Conservation (phyloP, 2,797 vertebrate species). For the Limosa lapponica region DNA sequence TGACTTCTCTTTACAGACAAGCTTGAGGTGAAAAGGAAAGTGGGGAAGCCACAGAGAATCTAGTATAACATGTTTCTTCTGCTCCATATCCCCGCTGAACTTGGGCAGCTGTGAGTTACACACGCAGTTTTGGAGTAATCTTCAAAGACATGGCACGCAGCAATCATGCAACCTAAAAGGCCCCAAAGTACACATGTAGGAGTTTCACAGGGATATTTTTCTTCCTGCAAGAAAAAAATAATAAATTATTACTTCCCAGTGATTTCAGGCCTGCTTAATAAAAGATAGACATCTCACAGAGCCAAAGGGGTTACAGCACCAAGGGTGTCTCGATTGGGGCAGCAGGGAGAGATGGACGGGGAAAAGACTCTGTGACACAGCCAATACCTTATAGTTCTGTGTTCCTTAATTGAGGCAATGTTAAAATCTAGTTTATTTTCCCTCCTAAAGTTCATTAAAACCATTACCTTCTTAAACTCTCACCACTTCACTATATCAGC, state of each 20-base stretch:
- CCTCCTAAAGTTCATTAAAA: neutral
- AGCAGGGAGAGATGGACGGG: neutral
- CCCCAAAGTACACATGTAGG: neutral
- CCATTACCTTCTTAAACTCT: neutral
- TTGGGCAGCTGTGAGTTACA: neutral
- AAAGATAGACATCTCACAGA: neutral
- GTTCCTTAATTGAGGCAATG: neutral
- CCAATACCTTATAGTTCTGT: neutral
- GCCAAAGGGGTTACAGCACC: neutral
- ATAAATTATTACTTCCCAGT: neutral
- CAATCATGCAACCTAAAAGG: neutral
- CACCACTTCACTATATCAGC: neutral
- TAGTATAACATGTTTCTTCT: neutral
- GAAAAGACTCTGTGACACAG: neutral
- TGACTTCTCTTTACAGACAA: neutral
- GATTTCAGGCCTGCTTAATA: neutral
- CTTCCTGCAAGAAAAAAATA: neutral
- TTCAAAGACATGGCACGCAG: neutral
- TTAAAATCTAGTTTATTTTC: neutral
- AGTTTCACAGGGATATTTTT: neutral
- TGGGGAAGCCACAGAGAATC: neutral
- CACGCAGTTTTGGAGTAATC: accelerated
- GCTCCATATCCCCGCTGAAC: neutral
- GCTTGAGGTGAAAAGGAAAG: neutral
- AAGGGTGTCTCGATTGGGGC: neutral